These are phyloP conservation scores for Stercorarius parasiticus DNA, from an alignment of 2,113 vertebrate species.

Conservation along the genomic window DNA sequence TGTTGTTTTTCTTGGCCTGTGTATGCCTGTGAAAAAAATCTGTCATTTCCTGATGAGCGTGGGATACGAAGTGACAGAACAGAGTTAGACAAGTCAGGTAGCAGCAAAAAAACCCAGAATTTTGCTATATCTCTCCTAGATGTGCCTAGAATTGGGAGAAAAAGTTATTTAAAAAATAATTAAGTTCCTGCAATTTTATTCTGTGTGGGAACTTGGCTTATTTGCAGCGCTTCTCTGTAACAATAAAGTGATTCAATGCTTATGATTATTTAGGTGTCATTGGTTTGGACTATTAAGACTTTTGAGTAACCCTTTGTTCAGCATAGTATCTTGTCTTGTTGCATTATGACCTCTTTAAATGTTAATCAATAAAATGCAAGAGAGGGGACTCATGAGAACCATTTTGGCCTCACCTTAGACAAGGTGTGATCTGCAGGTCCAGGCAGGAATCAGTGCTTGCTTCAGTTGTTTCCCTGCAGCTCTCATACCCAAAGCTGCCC, in stretches of 20 bases:
- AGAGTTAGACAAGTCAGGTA: conserved; percentile 56
- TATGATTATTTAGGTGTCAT: neutral
- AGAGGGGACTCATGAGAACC: neutral
- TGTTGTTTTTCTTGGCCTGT: conserved; percentile 60
- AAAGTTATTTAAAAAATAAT: neutral
- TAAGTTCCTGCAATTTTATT: neutral
- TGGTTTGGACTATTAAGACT: neutral
- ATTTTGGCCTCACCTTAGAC: neutral
- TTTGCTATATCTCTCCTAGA: neutral
- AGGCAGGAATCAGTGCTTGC: neutral
- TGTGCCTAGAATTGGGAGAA: neutral
- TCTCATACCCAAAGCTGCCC: neutral
- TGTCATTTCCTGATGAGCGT: conserved; percentile 50
- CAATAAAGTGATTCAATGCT: neutral
- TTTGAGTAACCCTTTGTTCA: neutral
- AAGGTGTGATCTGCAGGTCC: neutral
- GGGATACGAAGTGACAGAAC: conserved; percentile 50
- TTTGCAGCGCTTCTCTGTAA: neutral
- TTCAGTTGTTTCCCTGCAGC: neutral
- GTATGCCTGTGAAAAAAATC: conserved; percentile 30
- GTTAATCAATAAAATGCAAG: neutral
- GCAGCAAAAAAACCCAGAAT: neutral
- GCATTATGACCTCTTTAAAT: neutral
- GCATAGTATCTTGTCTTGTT: neutral
- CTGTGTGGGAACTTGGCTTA: neutral